Base-by-base conservation (phyloP, 1,140 invertebrate species). In the Archivesica marissinica region DNA sequence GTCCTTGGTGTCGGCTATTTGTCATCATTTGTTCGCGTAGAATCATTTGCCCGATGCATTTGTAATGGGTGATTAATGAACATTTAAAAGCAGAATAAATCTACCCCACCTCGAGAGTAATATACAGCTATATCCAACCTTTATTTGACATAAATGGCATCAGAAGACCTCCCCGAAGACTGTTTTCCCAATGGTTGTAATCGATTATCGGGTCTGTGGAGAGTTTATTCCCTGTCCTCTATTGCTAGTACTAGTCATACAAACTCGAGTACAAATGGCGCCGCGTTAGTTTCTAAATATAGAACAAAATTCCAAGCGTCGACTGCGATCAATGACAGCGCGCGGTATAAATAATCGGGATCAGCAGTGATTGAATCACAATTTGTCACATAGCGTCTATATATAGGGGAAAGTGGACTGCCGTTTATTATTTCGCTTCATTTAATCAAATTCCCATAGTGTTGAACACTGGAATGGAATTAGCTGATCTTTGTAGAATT, bases 401-500 rank as follows among this genome's bases (percentile, higher is more conserved):
- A 35, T 7, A 64, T 33, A 35, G 30, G 9, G 38, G 28, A 64
- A 35, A 64, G 30, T 64, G 9, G 23, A 35, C 38, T 35, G 28
- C 4, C 33, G 30, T 59, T 64, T 25, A 64, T 64, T 64, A 64
- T 35, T 13, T 15, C 59, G 15, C 2, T 64, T 64, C 38, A 64
- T 33, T 33, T 35, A 64, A 64, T 64, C 33, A 17, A 33, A 7
- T 35, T 35, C 20, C 30, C 30, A 33, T 20, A 28, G 54, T 28
- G 66, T 70, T 2, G 39, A 70, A 35, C 38, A 81, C 61, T 56
- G 56, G 28, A 23, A 83, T 83, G 80, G 80, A 83, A 75, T 44
- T 83, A 28, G 80, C 64, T 28, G 80, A 74, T 64, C 56, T 83
- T 28, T 83, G 80, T 47, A 56, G 52, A 47, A 59, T 83, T 33